Evolutionary conservation across 2,888 invertebrate species (phyloP).

Genomic region (Andrena praecox): DNA sequence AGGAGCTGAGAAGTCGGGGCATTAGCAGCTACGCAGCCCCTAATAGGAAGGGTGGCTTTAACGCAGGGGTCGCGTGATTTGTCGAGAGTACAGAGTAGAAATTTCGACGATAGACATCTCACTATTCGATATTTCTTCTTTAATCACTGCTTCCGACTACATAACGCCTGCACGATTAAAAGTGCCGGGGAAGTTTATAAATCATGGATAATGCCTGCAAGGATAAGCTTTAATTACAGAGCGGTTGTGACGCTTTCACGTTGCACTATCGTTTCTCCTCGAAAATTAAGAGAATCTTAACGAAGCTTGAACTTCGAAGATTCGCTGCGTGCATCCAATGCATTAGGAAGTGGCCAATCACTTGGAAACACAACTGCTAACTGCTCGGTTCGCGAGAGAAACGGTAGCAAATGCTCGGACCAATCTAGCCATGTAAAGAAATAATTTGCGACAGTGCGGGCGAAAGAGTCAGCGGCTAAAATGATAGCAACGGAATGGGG

Average conservation of each 20-base stretch:
- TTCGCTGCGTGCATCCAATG: too few relatives aligned
- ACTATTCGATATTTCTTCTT: constrained; percentile 25
- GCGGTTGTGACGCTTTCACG: too few relatives aligned
- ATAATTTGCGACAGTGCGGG: background rate
- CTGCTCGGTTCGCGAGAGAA: too few relatives aligned
- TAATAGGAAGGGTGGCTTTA: constrained; percentile 57
- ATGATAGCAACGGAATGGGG: constrained; percentile 46
- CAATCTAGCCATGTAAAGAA: background rate
- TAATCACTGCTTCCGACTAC: constrained; percentile 1
- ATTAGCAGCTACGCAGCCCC: constrained; percentile 47
- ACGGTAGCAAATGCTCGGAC: too few relatives aligned
- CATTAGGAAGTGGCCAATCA: too few relatives aligned
- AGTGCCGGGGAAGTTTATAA: background rate
- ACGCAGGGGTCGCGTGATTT: constrained; percentile 61
- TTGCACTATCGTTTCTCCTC: background rate
- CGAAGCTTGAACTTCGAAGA: too few relatives aligned
- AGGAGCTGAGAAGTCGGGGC: constrained; percentile 60
- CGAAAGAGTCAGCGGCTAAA: constrained; percentile 13
- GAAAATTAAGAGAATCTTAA: background rate
- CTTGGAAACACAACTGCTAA: too few relatives aligned
- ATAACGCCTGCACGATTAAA: constrained; percentile 5
- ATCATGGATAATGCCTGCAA: background rate
- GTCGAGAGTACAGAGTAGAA: constrained; percentile 36
- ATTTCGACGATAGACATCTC: constrained; percentile 51
- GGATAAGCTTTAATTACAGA: background rate